Evolutionary conservation across 2,888 invertebrate genomes (phyloP).

Genomic region (Tubiluchus corallicola): DNA sequence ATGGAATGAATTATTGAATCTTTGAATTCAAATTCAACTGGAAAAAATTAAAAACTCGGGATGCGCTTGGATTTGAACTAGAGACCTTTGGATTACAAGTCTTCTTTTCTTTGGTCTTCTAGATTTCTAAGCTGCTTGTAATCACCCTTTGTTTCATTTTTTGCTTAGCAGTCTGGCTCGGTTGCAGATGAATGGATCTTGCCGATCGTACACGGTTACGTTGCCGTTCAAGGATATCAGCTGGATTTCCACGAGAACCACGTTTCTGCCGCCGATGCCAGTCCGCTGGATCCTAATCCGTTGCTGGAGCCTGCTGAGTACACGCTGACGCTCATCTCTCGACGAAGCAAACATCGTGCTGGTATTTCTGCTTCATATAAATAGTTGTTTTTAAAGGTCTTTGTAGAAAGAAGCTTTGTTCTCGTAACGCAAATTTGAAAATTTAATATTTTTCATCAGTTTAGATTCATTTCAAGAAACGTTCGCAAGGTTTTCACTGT

Average conservation of each 20-base stretch:
- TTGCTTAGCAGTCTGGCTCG: too few relatives aligned
- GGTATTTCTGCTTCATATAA: constrained; percentile 30
- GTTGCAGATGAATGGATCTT: constrained; percentile 55
- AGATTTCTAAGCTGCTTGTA: too few relatives aligned
- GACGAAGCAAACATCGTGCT: constrained; percentile 74
- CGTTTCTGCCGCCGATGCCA: constrained; percentile 6
- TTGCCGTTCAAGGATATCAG: constrained; percentile 40
- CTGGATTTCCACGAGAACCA: constrained; percentile 23
- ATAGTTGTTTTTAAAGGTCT: background rate
- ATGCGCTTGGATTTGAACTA: too few relatives aligned
- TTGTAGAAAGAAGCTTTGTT: constrained; percentile 1
- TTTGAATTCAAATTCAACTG: too few relatives aligned
- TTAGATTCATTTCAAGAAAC: too few relatives aligned
- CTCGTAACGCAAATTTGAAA: background rate
- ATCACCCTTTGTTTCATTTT: too few relatives aligned
- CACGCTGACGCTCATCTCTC: constrained; percentile 68
- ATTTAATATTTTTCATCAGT: constrained; percentile 5
- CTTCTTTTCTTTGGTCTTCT: too few relatives aligned
- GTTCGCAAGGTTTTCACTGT: too few relatives aligned
- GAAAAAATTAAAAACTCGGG: too few relatives aligned
- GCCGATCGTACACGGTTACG: constrained; percentile 86
- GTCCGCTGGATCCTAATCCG: background rate
- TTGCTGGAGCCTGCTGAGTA: constrained; percentile 24
- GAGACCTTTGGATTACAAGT: too few relatives aligned
- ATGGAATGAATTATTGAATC: too few relatives aligned